Evolutionary conservation across 2,888 invertebrate species (phyloP).

Genomic region (Campopleginae sp.): DNA sequence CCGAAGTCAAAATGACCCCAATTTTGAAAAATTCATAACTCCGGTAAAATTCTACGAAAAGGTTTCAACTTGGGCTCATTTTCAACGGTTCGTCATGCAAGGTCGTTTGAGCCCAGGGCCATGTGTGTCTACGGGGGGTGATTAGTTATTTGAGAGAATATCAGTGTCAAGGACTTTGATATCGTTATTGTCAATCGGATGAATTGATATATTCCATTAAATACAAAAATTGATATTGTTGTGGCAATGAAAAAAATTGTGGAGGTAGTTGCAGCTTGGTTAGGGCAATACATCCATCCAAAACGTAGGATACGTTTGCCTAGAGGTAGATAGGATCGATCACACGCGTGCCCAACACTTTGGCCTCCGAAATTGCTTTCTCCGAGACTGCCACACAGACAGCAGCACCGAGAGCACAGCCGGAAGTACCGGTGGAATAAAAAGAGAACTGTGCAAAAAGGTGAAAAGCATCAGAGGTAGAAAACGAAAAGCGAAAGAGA

Average conservation of each 20-base stretch:
- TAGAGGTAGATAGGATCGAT: constrained; percentile 55
- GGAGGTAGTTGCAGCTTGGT: constrained; percentile 51
- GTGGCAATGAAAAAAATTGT: constrained; percentile 22
- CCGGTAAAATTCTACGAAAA: no score
- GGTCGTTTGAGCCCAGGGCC: no score
- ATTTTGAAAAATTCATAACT: no score
- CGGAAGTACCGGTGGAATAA: constrained; percentile 44
- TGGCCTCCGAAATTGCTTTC: constrained; percentile 69
- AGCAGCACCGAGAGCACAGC: constrained; percentile 19
- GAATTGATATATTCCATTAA: background rate
- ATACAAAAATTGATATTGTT: constrained; percentile 1
- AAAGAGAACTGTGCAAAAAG: constrained; percentile 27
- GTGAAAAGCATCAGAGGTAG: constrained; percentile 17
- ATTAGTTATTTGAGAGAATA: background rate
- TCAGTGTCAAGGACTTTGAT: background rate
- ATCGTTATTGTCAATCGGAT: background rate
- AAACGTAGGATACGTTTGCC: constrained; percentile 46
- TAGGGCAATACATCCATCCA: constrained; percentile 41
- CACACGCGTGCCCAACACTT: constrained; percentile 62
- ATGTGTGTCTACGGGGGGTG: no score
- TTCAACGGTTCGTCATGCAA: no score
- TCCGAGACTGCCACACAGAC: constrained; percentile 39
- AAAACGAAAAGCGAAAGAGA: background rate
- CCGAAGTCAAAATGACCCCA: no score
- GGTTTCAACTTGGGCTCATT: no score